phyloP scores from a whole-genome alignment of 2,113 vertebrate genomes.

The Vidua chalybeata region DNA sequence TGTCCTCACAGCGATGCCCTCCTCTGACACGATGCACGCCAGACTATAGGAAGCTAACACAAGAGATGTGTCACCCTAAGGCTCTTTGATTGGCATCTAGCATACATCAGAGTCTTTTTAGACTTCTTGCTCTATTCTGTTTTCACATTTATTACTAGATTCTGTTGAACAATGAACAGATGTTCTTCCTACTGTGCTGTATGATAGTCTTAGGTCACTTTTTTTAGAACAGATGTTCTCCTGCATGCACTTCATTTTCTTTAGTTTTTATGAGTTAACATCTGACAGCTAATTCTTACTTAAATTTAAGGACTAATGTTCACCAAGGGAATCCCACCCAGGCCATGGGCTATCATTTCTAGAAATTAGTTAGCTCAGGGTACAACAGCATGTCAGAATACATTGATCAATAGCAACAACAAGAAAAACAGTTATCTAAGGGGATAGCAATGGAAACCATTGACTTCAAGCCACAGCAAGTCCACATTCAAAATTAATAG shows the following conservation, averaged over 20 bases:
- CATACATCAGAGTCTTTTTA: background rate
- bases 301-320: background rate
- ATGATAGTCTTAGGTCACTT: background rate
- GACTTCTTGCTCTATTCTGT: background rate
- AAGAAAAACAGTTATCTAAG: background rate
- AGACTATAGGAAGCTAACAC: background rate
- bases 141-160: background rate
- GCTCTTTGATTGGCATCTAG: background rate
- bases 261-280: background rate
- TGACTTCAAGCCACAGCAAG: background rate
- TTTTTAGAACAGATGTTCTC: constrained; percentile 2
- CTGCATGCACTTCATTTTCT: background rate
- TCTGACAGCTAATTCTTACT: background rate
- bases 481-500: background rate
- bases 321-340: background rate
- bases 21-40: background rate
- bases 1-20: background rate
- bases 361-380: background rate
- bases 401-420: background rate
- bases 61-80: background rate
- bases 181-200: background rate
- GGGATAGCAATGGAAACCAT: background rate
- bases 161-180: background rate
- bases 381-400: background rate
- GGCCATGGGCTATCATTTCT: background rate